Conservation (phyloP, 2,888 invertebrate species). For the Mythimna pallens region DNA sequence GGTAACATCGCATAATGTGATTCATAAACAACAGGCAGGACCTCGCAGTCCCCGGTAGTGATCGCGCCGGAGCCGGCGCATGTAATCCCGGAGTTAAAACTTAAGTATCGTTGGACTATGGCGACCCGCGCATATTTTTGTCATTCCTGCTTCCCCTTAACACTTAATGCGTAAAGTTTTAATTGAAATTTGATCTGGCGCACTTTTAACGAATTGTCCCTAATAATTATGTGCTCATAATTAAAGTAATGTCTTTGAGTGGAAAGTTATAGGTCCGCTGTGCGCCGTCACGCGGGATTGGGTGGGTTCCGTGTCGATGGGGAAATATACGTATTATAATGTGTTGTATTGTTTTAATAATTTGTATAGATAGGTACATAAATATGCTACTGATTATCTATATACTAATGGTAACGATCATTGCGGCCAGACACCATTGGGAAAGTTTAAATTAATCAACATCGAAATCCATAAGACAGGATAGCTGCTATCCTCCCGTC, state of each 20-base stretch:
- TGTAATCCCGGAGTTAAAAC: constrained; percentile 62
- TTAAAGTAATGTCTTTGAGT: constrained; percentile 60
- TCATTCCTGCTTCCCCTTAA: constrained; percentile 70
- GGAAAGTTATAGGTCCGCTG: constrained; percentile 55
- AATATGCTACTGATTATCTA: too few relatives aligned
- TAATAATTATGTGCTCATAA: constrained; percentile 59
- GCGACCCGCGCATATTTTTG: constrained; percentile 83
- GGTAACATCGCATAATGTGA: constrained; percentile 53
- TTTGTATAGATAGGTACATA: not conserved
- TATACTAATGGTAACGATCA: not conserved
- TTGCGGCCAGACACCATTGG: not conserved
- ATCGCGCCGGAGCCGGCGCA: constrained; percentile 13
- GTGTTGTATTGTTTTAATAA: constrained; percentile 13
- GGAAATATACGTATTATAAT: constrained; percentile 6
- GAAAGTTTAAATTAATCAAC: not conserved
- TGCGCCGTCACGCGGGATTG: constrained; percentile 23
- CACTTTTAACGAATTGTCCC: constrained; percentile 65
- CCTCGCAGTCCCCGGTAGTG: constrained; percentile 19
- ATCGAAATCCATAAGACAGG: not conserved
- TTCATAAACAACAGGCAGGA: constrained; percentile 52
- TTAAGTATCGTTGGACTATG: constrained; percentile 62
- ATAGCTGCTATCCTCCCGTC: not conserved
- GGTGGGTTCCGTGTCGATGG: constrained; percentile 2
- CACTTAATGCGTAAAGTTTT: constrained; percentile 84
- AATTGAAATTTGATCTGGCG: constrained; percentile 86